Conservation (phyloP, 2,888 invertebrate species). For the Drosophila nr. medialis region DNA sequence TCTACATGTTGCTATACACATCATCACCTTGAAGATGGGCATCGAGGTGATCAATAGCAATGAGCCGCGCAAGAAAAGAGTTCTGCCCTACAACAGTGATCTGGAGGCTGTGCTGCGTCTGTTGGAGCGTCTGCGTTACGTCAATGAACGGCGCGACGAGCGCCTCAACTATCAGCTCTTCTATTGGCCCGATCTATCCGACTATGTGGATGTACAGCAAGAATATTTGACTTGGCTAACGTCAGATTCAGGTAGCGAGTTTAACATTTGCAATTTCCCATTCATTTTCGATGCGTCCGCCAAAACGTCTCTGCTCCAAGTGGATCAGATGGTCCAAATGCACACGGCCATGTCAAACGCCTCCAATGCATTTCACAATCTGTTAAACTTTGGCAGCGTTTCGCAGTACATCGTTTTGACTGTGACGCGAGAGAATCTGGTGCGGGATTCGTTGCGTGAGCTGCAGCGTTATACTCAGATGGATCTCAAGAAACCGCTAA, state of each 20-base stretch:
- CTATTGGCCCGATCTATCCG: slow-evolving; percentile 92
- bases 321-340: slow-evolving; percentile 96
- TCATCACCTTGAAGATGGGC: slow-evolving; percentile 85
- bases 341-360: slow-evolving; percentile 91
- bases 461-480: slow-evolving; percentile 89
- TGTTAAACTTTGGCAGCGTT: slow-evolving; percentile 81
- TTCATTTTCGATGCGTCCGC: slow-evolving; percentile 97
- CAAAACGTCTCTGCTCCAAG: slow-evolving; percentile 93
- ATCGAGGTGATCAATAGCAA: slow-evolving; percentile 41
- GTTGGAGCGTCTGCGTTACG: slow-evolving; percentile 87
- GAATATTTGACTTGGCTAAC: slow-evolving; percentile 94
- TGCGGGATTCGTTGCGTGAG: slow-evolving; percentile 93
- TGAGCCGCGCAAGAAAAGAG: slow-evolving; percentile 45
- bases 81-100: slow-evolving; percentile 77
- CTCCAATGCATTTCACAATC: slow-evolving; percentile 85
- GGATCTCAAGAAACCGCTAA: slow-evolving; percentile 96
- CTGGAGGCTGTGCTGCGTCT: slow-evolving; percentile 72
- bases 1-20: slow-evolving; percentile 89
- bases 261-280: slow-evolving; percentile 96
- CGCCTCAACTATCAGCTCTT: slow-evolving; percentile 93
- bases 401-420: slow-evolving; percentile 90
- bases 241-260: slow-evolving; percentile 85
- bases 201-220: slow-evolving; percentile 91
- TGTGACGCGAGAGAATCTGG: slow-evolving; percentile 93
- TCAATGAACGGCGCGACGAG: slow-evolving; percentile 87